phyloP scores from a whole-genome alignment of 2,888 invertebrate genomes.

The Psylliodes chrysocephalus region DNA sequence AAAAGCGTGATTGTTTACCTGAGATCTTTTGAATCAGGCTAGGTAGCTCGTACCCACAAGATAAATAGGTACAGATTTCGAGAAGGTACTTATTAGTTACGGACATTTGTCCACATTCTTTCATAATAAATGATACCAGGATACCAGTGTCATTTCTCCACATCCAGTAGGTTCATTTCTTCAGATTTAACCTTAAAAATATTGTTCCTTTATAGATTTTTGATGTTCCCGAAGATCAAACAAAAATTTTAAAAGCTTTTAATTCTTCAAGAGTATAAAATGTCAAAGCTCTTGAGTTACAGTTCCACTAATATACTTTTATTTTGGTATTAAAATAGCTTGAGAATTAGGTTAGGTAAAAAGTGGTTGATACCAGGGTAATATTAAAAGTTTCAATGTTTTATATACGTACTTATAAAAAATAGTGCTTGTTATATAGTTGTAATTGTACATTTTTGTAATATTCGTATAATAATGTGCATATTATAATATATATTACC shows the following conservation, averaged over 20 bases:
- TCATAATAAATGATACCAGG: constrained; percentile 12
- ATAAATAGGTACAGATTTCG: constrained; percentile 23
- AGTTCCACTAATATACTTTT: constrained; percentile 20
- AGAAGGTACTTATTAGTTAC: constrained; percentile 25
- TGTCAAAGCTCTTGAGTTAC: constrained; percentile 16
- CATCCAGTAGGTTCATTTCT: not conserved
- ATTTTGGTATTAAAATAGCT: constrained; percentile 21
- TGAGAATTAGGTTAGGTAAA: constrained; percentile 15
- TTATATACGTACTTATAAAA: too few species aligned
- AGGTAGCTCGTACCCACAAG: constrained; percentile 11
- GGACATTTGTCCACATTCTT: constrained; percentile 11
- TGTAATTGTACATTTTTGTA: too few species aligned
- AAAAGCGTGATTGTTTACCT: constrained; percentile 24
- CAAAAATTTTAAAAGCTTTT: constrained; percentile 9
- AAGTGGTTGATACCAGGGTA: constrained; percentile 10
- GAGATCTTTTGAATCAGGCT: constrained; percentile 6
- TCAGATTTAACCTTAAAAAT: not conserved
- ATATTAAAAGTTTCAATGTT: not conserved
- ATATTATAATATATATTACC: too few species aligned
- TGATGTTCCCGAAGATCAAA: constrained; percentile 7
- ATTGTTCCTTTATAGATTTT: not conserved
- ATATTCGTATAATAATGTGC: too few species aligned
- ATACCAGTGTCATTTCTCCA: not conserved
- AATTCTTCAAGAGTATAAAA: constrained; percentile 18
- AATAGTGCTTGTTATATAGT: too few species aligned